These are phyloP conservation scores for Eupithecia centaureata DNA, from an alignment of 2,888 invertebrate genomes.

Conservation along the genomic window DNA sequence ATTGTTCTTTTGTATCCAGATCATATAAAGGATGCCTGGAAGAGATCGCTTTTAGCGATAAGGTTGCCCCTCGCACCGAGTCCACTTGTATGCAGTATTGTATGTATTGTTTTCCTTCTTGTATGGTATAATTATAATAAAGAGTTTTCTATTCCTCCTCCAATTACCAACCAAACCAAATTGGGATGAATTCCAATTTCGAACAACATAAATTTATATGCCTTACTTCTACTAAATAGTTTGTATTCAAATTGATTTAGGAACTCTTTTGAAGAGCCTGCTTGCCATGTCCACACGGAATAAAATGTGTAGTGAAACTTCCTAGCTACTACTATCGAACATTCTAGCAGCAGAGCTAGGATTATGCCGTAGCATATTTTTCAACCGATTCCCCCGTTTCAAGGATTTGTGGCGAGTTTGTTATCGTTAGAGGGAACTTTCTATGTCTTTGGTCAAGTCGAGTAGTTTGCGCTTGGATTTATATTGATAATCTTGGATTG, in stretches of 20 bases:
- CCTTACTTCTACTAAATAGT: no score
- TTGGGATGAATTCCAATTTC: background rate
- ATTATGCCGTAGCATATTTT: slow-evolving; percentile 77
- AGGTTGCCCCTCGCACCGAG: no score
- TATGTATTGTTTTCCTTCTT: no score
- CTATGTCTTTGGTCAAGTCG: slow-evolving; percentile 36
- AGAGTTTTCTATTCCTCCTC: no score
- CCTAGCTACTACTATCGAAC: background rate
- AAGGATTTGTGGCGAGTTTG: slow-evolving; percentile 70
- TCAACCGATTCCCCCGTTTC: slow-evolving; percentile 68
- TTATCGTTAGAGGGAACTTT: slow-evolving; percentile 67
- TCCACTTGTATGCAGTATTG: no score
- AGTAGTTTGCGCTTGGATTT: slow-evolving; percentile 47
- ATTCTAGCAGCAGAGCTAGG: slow-evolving; percentile 39
- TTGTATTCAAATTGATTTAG: background rate
- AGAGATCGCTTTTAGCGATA: no score
- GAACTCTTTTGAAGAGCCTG: background rate
- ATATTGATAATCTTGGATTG: slow-evolving; percentile 46
- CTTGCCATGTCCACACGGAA: background rate
- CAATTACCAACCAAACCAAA: no score
- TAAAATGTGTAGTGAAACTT: slow-evolving; percentile 3
- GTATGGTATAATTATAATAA: no score
- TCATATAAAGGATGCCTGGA: no score
- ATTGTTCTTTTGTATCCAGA: no score
- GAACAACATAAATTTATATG: no score